A percentile compares a stretch with the other conserved stretches of the same genome.
Conservation (phyloP, 2,888 invertebrate genomes). For the Abrostola triplasia region DNA sequence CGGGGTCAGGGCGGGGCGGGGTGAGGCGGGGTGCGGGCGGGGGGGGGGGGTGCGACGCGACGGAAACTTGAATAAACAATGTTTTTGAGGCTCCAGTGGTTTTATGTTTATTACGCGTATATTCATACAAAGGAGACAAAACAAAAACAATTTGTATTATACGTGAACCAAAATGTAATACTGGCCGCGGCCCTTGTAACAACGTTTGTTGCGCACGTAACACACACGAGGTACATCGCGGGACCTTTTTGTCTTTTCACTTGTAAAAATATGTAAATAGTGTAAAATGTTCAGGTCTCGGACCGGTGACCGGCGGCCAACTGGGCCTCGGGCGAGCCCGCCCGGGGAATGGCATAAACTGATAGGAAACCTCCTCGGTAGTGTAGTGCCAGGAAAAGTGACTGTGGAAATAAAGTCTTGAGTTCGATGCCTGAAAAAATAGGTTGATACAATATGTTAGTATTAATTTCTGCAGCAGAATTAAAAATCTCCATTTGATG, state of each 20-base stretch:
- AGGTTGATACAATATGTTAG: too few species aligned
- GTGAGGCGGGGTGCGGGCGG: conserved; percentile 24
- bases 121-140: conserved; percentile 48
- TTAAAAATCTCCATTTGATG: too few species aligned
- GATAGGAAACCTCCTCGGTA: too few species aligned
- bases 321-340: conserved; percentile 6
- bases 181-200: conserved; percentile 27
- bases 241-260: conserved; percentile 37
- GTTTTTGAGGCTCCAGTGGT: conserved; percentile 21
- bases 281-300: conserved; percentile 42
- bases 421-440: too few species aligned
- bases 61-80: conserved; percentile 32
- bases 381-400: too few species aligned
- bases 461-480: too few species aligned
- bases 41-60: conserved; percentile 12
- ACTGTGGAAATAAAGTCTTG: too few species aligned
- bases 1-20: conserved; percentile 26
- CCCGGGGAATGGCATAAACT: too few species aligned
- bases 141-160: conserved; percentile 51
- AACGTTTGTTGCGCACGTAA: conserved; percentile 26
- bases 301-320: not conserved
- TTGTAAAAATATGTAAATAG: conserved; percentile 53
- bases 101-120: conserved; percentile 44
- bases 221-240: conserved; percentile 27
- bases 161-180: conserved; percentile 54